Evolutionary conservation across 2,888 invertebrate genomes (phyloP).

Genomic region (Griposia aprilina): DNA sequence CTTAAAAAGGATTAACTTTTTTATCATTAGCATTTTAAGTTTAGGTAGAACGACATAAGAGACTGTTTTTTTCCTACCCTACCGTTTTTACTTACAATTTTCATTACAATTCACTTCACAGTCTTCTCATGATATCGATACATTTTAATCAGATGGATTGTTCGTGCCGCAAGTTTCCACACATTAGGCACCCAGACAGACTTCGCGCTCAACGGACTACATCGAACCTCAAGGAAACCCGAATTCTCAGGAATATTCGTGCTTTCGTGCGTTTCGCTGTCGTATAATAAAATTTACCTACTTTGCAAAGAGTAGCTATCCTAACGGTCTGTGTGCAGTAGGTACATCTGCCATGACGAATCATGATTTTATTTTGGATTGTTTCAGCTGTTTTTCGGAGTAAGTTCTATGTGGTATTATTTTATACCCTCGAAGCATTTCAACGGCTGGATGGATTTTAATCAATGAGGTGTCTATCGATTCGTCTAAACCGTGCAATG

Average conservation of each 20-base stretch:
- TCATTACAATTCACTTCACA: background rate
- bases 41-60: background rate
- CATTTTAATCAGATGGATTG: constrained; percentile 66
- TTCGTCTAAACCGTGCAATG: no score
- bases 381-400: background rate
- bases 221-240: constrained; percentile 41
- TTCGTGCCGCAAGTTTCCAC: constrained; percentile 63
- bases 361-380: background rate
- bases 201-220: constrained; percentile 51
- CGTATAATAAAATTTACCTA: constrained; percentile 4
- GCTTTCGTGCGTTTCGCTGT: constrained; percentile 27
- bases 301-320: background rate
- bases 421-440: no score
- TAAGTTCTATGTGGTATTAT: no score
- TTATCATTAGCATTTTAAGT: background rate
- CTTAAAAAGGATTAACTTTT: background rate
- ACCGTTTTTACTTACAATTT: background rate
- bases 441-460: no score
- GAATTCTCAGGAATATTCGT: constrained; percentile 37
- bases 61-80: background rate
- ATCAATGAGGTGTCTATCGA: no score
- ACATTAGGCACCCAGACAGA: constrained; percentile 64
- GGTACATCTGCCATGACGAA: background rate
- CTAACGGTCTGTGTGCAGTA: background rate
- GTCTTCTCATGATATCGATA: constrained; percentile 28